phyloP scores from a whole-genome alignment of 2,113 vertebrate genomes.

The Shinisaurus crocodilurus region DNA sequence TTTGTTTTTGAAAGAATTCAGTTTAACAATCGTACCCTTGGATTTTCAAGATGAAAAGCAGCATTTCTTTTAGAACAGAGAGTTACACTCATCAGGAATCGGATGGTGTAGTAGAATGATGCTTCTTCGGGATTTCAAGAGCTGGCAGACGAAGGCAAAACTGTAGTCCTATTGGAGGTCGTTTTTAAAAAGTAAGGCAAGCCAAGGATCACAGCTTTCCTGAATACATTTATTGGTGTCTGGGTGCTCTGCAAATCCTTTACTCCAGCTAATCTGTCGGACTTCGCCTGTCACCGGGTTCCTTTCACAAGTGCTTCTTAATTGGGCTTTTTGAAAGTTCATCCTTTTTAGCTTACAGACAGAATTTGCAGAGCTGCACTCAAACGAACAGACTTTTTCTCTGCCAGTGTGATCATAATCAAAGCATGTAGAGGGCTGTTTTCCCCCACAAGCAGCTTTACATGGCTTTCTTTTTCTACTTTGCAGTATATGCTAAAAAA shows the following conservation, averaged over 20 bases:
- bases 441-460: not conserved
- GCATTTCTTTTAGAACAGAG: not conserved
- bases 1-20: not conserved
- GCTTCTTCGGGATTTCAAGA: not conserved
- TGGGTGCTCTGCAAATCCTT: conserved; percentile 29
- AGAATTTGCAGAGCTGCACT: conserved; percentile 15
- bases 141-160: not conserved
- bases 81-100: not conserved
- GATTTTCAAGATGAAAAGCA: conserved; percentile 35
- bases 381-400: conserved; percentile 34
- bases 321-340: conserved; percentile 51
- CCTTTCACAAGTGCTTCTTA: conserved; percentile 43
- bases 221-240: conserved; percentile 20
- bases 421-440: conserved; percentile 4
- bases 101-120: not conserved
- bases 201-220: conserved; percentile 22
- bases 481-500: not conserved
- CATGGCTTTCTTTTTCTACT: accelerated
- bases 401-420: conserved; percentile 20
- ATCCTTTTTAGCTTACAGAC: conserved; percentile 41
- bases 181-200: conserved; percentile 27
- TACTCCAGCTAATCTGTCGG: conserved; percentile 29
- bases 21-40: not conserved
- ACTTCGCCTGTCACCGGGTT: conserved; percentile 19
- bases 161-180: not conserved